Conservation (phyloP, 2,888 invertebrate species). For the Drosophila anomelani region DNA sequence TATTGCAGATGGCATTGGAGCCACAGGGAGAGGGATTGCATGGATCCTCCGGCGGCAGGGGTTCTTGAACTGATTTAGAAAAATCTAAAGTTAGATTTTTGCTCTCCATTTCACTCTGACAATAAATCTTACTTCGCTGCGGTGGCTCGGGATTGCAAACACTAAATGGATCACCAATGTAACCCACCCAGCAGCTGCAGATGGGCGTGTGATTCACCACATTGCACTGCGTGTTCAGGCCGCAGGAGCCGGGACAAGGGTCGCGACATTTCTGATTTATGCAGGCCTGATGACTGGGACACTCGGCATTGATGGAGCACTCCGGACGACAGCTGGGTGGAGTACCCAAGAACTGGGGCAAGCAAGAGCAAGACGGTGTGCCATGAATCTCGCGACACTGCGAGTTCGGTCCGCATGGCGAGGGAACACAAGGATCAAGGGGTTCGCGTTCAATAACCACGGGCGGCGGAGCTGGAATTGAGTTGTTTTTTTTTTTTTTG, state of each 20-base stretch:
- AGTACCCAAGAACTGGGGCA: conserved; percentile 89
- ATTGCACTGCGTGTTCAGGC: conserved; percentile 87
- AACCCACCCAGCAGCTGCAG: conserved; percentile 88
- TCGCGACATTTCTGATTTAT: conserved; percentile 90
- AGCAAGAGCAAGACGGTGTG: conserved; percentile 88
- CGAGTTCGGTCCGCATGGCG: conserved; percentile 92
- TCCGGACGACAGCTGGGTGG: conserved; percentile 92
- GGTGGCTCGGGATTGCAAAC: conserved; percentile 86
- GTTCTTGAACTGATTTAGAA: conserved; percentile 55
- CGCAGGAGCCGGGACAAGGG: conserved; percentile 89
- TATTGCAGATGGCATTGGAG: conserved; percentile 88
- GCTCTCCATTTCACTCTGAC: not conserved
- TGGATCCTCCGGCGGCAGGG: conserved; percentile 85
- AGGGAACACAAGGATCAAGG: conserved; percentile 88
- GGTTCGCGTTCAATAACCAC: conserved; percentile 70
- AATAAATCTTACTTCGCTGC: conserved; percentile 77
- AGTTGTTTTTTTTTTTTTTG: not conserved
- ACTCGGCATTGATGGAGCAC: conserved; percentile 90
- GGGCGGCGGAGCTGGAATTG: conserved; percentile 62
- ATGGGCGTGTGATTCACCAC: conserved; percentile 89
- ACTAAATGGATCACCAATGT: conserved; percentile 88
- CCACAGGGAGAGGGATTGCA: conserved; percentile 91
- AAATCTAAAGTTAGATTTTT: not conserved
- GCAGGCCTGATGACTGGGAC: conserved; percentile 89
- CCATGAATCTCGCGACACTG: conserved; percentile 86